These are phyloP conservation scores for Aleiodes sp. DNA, from an alignment of 1,140 invertebrate genomes.

Conservation along the genomic window DNA sequence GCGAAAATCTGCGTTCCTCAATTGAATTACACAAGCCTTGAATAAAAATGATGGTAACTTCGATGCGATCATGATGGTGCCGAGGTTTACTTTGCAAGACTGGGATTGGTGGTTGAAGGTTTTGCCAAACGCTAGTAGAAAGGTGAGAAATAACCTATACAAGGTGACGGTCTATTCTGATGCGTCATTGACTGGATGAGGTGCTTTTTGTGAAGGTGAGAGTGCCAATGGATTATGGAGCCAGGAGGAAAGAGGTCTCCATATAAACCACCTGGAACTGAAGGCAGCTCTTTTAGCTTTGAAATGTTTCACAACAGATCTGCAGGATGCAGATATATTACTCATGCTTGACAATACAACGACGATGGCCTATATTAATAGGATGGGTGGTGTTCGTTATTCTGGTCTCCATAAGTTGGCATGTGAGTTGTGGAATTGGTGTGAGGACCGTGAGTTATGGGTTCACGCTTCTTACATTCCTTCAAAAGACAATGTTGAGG, in stretches of 20 bases:
- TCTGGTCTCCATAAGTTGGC: conserved; percentile 43
- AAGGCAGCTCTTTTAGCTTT: conserved; percentile 47
- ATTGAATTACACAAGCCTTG: background rate
- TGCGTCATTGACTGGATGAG: conserved; percentile 50
- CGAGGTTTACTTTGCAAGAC: no score
- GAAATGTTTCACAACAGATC: conserved; percentile 48
- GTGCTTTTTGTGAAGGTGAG: conserved; percentile 39
- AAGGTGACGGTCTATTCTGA: conserved; percentile 49
- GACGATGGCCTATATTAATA: conserved; percentile 52
- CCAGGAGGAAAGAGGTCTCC: conserved; percentile 27
- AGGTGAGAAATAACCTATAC: conserved; percentile 32
- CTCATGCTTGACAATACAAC: conserved; percentile 55
- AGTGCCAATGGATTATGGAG: conserved; percentile 43
- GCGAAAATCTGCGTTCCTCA: conserved; percentile 7
- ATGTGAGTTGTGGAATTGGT: conserved; percentile 46
- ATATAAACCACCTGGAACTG: conserved; percentile 55
- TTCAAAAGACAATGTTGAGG: conserved; percentile 39
- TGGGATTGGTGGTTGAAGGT: conserved; percentile 48
- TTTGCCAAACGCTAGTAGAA: conserved; percentile 30
- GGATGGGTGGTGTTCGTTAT: conserved; percentile 50
- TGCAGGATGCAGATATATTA: conserved; percentile 45
- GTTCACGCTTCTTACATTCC: conserved; percentile 44
- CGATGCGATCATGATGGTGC: no score
- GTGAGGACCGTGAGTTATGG: conserved; percentile 39
- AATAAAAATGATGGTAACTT: conserved; percentile 8